Evolutionary conservation across 2,888 invertebrate genomes (phyloP), one percentile per base, ranked within the genome.

Genomic region (Eugnorisma glareosa): DNA sequence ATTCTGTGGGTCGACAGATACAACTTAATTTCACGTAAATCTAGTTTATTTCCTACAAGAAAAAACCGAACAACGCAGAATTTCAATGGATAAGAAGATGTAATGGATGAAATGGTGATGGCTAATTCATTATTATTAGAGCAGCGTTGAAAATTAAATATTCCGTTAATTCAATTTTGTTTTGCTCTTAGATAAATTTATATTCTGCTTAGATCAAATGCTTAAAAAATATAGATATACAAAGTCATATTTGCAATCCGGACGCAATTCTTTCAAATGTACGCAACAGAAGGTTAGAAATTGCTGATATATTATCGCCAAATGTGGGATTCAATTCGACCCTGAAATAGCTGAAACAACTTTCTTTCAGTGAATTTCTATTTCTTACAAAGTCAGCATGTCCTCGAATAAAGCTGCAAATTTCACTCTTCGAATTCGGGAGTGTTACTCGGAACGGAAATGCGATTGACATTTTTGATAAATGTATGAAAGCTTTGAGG

Each of bases 311-410:
- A 21, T n/a, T 40, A 51, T 28, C 4, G 11, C 1, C 21, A 18
- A 75, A 40, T 31, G 4, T n/a, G 48, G 24, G 18, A 31, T 48
- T 18, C 40, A 64, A 40, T 64, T 40, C n/a, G 40, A 64, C n/a
- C 64, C 64, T 64, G 31, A 61, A 40, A 61, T 40, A 31, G 73
- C 48, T 75, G 48, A 31, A 57, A 67, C 21, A 45, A n/a, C 4
- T 43, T 8, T 43, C 11, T 31, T 67, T 21, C 13, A 21, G 10
- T 31, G 54, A 75, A 45, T 64, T 57, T 61, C 1, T 57, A 15
- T 69, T 73, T 73, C n/a, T 35, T 24, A 21, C 21, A 18, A 48
- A 2, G 24, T 37, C 40, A 63, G 73, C 31, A n/a, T 43, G 18
- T n/a, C 40, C 35, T 67, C 43, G 6, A 6, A 67, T 43, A n/a